Evolutionary conservation across 2,888 invertebrate species (phyloP), one percentile per base, ranked within the genome.

Genomic region (Tenthredo notha): DNA sequence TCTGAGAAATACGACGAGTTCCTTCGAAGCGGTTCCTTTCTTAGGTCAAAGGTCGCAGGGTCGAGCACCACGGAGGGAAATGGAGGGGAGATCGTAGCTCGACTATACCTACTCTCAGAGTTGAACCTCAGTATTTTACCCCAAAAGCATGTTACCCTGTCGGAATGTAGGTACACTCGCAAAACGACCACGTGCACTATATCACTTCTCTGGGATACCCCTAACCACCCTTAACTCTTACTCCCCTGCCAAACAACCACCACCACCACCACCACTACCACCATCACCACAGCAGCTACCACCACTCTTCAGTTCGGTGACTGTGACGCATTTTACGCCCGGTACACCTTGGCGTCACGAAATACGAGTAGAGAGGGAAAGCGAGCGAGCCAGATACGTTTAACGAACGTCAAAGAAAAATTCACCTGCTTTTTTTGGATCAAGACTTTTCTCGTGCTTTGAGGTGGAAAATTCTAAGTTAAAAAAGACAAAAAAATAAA

Each of bases 371-470:
- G 47, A 83, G 15, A 9, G 67, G 10, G 47, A 61, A 61, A 54
- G 43, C n/a, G 54, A 25, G 25, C 61, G 80, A 61, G 65, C 21
- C 40, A 54, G 54, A 77, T 54, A 21, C 80, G 61, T 40, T 80
- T 80, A 65, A 80, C 58, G 61, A 80, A 80, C 37, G 80, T 80
- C 80, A 65, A 80, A 80, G 80, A 65, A 67, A 67, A 33, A 33
- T 18, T 18, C 33, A 67, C 1, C 33, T 18, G 67, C 0, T 25
- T 25, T 25, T 67, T 67, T 21, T 61, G 9, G 25, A 61, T 61
- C 61, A 21, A 21, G 25, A 61, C 9, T 25, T 61, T 61, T 9
- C 61, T 25, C n/a, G 0, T 18, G 9, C 25, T 61, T 61, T n/a
- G 58, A 58, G 21, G 21, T 9, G 2, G 61, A 21, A 61, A 21